Percentiles rank a stretch among this genome's conserved stretches.
These are phyloP conservation scores for Diloba caeruleocephala DNA, from an alignment of 2,888 invertebrate species.

Conservation along the genomic window DNA sequence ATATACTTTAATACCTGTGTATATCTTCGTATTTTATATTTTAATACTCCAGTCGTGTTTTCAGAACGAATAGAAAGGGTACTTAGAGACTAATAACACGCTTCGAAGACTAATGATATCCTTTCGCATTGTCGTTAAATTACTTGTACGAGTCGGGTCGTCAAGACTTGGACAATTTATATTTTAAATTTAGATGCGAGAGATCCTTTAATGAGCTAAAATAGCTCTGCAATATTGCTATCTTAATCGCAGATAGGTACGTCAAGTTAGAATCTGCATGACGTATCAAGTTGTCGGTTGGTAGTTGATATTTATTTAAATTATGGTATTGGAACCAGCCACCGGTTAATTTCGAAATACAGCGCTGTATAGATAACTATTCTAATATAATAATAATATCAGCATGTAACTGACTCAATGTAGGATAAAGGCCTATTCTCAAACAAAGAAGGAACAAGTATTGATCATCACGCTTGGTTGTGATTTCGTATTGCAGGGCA, in stretches of 20 bases:
- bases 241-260: slow-evolving; percentile 26
- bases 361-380: too few relatives aligned
- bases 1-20: neutral
- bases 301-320: slow-evolving; percentile 20
- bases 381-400: too few relatives aligned
- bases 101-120: slow-evolving; percentile 31
- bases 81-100: slow-evolving; percentile 31
- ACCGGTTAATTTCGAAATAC: slow-evolving; percentile 7
- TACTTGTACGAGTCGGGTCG: slow-evolving; percentile 3
- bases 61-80: slow-evolving; percentile 22
- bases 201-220: slow-evolving; percentile 30
- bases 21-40: slow-evolving; percentile 27
- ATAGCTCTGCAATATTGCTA: slow-evolving; percentile 11
- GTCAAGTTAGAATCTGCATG: slow-evolving; percentile 19
- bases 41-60: slow-evolving; percentile 9
- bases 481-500: too few relatives aligned
- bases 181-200: slow-evolving; percentile 32
- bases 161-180: slow-evolving; percentile 6
- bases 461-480: too few relatives aligned
- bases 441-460: too few relatives aligned
- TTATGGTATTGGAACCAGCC: slow-evolving; percentile 3
- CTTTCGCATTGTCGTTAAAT: slow-evolving; percentile 27
- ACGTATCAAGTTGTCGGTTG: too few relatives aligned
- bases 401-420: too few relatives aligned
- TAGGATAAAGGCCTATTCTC: too few relatives aligned